phyloP scores from a whole-genome alignment of 2,888 invertebrate genomes.

The Phortica okadai region DNA sequence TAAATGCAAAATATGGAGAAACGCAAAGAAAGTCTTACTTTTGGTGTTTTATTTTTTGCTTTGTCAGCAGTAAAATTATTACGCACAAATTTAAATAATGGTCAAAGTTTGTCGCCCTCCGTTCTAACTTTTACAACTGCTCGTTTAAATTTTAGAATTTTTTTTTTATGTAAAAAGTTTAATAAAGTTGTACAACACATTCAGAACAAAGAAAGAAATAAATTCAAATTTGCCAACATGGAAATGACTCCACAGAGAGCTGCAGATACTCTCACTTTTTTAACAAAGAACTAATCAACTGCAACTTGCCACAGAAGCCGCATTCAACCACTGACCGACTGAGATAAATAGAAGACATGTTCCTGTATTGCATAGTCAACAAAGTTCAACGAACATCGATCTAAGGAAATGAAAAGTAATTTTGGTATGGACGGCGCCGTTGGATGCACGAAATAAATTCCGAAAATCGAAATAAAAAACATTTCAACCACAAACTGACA shows the following conservation, averaged over 20 bases:
- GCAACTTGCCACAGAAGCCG: background rate
- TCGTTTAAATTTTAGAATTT: constrained; percentile 34
- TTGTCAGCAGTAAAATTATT: constrained; percentile 59
- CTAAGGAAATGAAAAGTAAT: background rate
- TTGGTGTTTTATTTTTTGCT: background rate
- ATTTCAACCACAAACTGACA: constrained; percentile 5
- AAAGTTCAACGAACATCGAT: no score
- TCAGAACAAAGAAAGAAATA: background rate
- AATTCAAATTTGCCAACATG: background rate
- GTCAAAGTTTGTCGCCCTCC: constrained; percentile 47
- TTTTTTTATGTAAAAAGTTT: constrained; percentile 29
- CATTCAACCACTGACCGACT: background rate
- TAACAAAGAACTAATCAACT: background rate
- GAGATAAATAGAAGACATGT: background rate
- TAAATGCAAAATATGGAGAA: constrained; percentile 26
- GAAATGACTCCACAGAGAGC: background rate
- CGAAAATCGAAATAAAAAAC: background rate
- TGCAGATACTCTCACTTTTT: constrained; percentile 1
- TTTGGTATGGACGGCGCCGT: background rate
- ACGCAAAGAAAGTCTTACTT: constrained; percentile 10
- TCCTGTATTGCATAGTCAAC: background rate
- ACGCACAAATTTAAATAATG: constrained; percentile 61
- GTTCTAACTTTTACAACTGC: constrained; percentile 18
- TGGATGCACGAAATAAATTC: background rate
- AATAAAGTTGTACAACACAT: constrained; percentile 27